Evolutionary conservation across 2,113 vertebrate species (phyloP), one percentile per base, ranked within the genome.

Genomic region (Corythornis cristatus): DNA sequence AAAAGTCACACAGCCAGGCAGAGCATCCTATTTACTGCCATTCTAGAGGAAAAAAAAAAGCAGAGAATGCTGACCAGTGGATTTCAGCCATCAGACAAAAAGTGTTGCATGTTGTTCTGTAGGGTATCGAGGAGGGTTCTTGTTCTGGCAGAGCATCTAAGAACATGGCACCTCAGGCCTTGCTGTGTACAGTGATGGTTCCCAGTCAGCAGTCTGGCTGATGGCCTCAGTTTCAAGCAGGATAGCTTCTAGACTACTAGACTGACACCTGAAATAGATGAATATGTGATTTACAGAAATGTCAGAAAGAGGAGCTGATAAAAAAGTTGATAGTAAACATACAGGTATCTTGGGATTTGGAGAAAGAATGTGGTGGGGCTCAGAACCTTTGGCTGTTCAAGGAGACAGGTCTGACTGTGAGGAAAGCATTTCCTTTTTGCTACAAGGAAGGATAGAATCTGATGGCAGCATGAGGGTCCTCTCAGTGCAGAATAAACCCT

Each of bases 261-360:
- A 79, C 60, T 93, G 79, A 72, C 76, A 83, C 80, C 93, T 96
- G 45, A 70, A 95, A 96, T 8, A 93, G 73, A 96, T 15, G 28
- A 93, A 93, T 53, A 73, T 29, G 19, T 57, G 56, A 60, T 89
- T 88, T 88, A 93, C 51, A 89, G 51, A 80, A 83, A 56, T 0
- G 0, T 70, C 37, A 91, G 67, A 80, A 76, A 83, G 12, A 40
- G 51, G 31, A 91, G 25, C 25, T 58, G 67, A 46, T 77, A 72
- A 29, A 89, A 66, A 11, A 61, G 25, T 51, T 83, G 19, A 66
- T 21, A 80, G 25, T 64, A 62, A 88, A 80, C 54, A 15, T 66
- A 19, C 29, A 22, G 51, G 66, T 85, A 25, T 43, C 35, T 68
- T 65, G 73, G 56, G 46, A 68, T 85, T 79, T 71, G 37, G 58